Conservation (phyloP, 1,140 invertebrate species). For the Spodoptera litura region DNA sequence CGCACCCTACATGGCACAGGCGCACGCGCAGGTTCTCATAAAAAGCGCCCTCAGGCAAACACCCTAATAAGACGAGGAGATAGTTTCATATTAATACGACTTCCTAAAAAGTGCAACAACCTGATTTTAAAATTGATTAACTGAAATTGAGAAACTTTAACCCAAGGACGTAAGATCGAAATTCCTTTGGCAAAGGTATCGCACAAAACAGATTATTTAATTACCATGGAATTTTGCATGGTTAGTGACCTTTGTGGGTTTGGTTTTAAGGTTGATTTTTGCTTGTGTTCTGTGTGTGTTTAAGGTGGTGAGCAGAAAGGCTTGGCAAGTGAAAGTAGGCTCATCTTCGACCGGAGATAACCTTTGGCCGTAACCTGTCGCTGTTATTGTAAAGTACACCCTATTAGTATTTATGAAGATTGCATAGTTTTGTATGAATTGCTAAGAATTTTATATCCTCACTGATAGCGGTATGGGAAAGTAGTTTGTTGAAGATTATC, state of each 20-base stretch:
- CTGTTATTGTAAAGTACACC: slow-evolving; percentile 65
- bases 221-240: slow-evolving; percentile 37
- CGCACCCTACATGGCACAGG: slow-evolving; percentile 25
- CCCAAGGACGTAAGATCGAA: not conserved
- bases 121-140: slow-evolving; percentile 42
- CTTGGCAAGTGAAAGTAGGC: slow-evolving; percentile 64
- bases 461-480: slow-evolving; percentile 29
- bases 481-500: slow-evolving; percentile 16
- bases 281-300: not conserved
- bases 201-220: slow-evolving; percentile 55
- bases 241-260: not conserved
- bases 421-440: slow-evolving; percentile 42
- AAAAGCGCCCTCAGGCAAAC: slow-evolving; percentile 39
- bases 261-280: slow-evolving; percentile 38
- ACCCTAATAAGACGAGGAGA: slow-evolving; percentile 43
- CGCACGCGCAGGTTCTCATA: not conserved
- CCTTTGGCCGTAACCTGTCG: slow-evolving; percentile 65
- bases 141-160: slow-evolving; percentile 1
- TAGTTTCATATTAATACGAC: slow-evolving; percentile 41
- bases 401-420: slow-evolving; percentile 56
- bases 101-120: slow-evolving; percentile 47
- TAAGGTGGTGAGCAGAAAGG: slow-evolving; percentile 51
- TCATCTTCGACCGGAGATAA: slow-evolving; percentile 63
- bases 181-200: slow-evolving; percentile 42
- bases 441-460: slow-evolving; percentile 37